Percentiles rank a stretch among this genome's conserved stretches.
These are phyloP conservation scores for Stercorarius parasiticus DNA, from an alignment of 2,113 vertebrate genomes.

Conservation along the genomic window DNA sequence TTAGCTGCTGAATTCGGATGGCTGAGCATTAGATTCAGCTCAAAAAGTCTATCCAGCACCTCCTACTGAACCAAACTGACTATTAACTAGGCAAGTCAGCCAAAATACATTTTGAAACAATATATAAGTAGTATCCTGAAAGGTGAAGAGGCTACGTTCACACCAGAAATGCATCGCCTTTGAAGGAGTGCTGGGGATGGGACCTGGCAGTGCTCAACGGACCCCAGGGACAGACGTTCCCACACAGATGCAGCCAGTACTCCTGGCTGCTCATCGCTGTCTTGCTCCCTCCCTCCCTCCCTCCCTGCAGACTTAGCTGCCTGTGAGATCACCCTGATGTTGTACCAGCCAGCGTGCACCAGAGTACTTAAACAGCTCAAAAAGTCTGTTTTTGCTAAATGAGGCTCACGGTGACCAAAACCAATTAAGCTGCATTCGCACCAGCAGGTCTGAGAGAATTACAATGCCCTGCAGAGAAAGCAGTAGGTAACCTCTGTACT, in stretches of 20 bases:
- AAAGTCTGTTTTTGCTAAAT: neutral
- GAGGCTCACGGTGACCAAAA: neutral
- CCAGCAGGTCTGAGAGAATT: neutral
- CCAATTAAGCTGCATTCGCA: neutral
- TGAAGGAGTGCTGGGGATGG: neutral
- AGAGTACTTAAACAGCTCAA: neutral
- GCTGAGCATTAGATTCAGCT: neutral
- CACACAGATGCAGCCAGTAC: neutral
- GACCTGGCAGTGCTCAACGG: neutral
- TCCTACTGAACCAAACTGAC: neutral
- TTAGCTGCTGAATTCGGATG: slow-evolving; percentile 63
- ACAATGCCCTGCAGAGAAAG: neutral
- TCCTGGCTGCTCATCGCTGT: neutral
- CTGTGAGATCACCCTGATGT: accelerated
- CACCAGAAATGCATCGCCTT: neutral
- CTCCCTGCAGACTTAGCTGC: neutral
- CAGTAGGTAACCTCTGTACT: neutral
- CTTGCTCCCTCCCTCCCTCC: neutral
- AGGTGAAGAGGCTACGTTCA: neutral
- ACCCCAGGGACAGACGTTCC: neutral
- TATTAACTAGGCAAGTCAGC: neutral
- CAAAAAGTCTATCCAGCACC: neutral
- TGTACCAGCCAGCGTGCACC: accelerated
- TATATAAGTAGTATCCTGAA: neutral
- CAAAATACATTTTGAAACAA: neutral